Evolutionary conservation across 2,113 vertebrate species (phyloP).

Genomic region (Menura novaehollandiae): DNA sequence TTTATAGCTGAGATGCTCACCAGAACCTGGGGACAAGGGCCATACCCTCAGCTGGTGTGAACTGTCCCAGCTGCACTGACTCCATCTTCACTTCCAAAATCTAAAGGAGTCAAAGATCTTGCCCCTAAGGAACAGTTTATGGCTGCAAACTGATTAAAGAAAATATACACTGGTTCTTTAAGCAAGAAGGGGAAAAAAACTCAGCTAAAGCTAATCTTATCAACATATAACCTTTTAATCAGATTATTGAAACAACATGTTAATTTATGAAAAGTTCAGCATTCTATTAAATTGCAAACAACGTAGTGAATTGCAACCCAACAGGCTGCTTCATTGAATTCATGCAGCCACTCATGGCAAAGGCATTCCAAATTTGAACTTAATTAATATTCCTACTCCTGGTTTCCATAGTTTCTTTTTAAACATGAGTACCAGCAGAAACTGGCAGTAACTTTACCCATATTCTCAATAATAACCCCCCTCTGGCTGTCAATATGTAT

Average conservation of each 20-base stretch:
- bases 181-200: conserved; percentile 13
- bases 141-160: not conserved
- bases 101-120: not conserved
- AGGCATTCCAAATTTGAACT: conserved; percentile 83
- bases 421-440: conserved; percentile 77
- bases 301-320: conserved; percentile 76
- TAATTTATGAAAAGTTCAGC: conserved; percentile 78
- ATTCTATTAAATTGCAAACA: conserved; percentile 78
- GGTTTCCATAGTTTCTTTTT: conserved; percentile 89
- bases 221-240: conserved; percentile 79
- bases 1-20: not conserved
- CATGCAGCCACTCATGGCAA: conserved; percentile 75
- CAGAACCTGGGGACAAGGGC: not conserved
- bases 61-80: not conserved
- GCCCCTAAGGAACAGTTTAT: not conserved
- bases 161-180: conserved; percentile 66
- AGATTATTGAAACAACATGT: conserved; percentile 81
- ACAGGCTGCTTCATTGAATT: conserved; percentile 80
- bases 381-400: conserved; percentile 84
- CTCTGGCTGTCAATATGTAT: conserved; percentile 74
- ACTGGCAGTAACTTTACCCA: conserved; percentile 79
- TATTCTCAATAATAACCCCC: conserved; percentile 83
- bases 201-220: conserved; percentile 69
- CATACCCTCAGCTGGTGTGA: not conserved
- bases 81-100: not conserved